Evolutionary conservation across 2,888 invertebrate species (phyloP).

Genomic region (Zaprionus lineosus): DNA sequence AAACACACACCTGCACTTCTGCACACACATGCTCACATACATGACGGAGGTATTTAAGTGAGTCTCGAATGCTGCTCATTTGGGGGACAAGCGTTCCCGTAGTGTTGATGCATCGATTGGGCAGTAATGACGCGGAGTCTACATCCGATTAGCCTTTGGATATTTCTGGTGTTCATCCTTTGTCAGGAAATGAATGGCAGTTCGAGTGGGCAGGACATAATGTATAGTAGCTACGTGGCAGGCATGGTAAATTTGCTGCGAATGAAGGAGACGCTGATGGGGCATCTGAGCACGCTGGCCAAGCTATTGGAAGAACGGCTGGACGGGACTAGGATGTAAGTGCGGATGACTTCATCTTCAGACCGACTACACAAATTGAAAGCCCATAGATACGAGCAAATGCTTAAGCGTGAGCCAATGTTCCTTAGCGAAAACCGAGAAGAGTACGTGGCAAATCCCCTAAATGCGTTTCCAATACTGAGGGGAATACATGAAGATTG

Average conservation of each 20-base stretch:
- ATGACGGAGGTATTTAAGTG: too few relatives aligned
- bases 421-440: not conserved
- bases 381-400: constrained; percentile 29
- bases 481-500: constrained; percentile 46
- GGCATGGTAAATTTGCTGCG: constrained; percentile 24
- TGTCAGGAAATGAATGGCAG: too few relatives aligned
- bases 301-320: constrained; percentile 36
- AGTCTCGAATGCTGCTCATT: too few relatives aligned
- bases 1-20: too few relatives aligned
- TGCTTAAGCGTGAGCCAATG: constrained; percentile 1
- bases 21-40: too few relatives aligned
- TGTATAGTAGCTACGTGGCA: constrained; percentile 28
- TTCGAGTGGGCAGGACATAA: not conserved
- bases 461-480: constrained; percentile 39
- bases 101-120: too few relatives aligned
- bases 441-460: constrained; percentile 36
- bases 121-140: too few relatives aligned
- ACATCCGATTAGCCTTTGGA: too few relatives aligned
- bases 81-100: too few relatives aligned
- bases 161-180: too few relatives aligned
- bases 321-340: constrained; percentile 36
- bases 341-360: too few relatives aligned
- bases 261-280: constrained; percentile 27
- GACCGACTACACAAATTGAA: too few relatives aligned
- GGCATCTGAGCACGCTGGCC: constrained; percentile 1